Percentiles rank a stretch among this genome's conserved stretches.
Evolutionary conservation across 2,888 invertebrate genomes (phyloP).

Genomic region (Drosophila mettleri): DNA sequence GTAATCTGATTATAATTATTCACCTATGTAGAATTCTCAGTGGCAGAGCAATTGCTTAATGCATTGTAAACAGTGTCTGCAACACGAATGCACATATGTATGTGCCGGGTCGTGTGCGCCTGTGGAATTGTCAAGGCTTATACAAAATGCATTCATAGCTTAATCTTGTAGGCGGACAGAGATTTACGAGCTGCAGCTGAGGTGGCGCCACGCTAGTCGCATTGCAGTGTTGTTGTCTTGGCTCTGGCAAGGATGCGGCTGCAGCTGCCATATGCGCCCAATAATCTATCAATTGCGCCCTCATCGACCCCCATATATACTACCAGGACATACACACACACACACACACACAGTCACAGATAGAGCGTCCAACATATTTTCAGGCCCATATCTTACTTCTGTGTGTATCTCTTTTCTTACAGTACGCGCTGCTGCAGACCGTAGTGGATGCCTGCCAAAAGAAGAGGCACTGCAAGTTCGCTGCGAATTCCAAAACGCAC

Average conservation of each 20-base stretch:
- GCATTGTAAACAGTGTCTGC: slow-evolving; percentile 19
- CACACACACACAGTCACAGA: slow-evolving; percentile 7
- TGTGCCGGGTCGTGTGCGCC: slow-evolving; percentile 28
- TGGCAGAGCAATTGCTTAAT: slow-evolving; percentile 24
- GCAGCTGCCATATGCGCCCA: slow-evolving; percentile 52
- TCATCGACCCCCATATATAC: slow-evolving; percentile 23
- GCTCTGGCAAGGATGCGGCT: slow-evolving; percentile 37
- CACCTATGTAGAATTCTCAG: slow-evolving; percentile 23
- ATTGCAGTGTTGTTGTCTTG: slow-evolving; percentile 25
- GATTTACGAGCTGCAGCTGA: slow-evolving; percentile 54
- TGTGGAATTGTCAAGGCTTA: slow-evolving; percentile 56
- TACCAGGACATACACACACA: slow-evolving; percentile 8
- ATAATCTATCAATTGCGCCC: slow-evolving; percentile 59
- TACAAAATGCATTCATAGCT: slow-evolving; percentile 60
- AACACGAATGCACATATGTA: background rate
- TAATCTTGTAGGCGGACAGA: slow-evolving; percentile 59
- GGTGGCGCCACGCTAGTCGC: slow-evolving; percentile 22
- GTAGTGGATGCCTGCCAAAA: slow-evolving; percentile 97
- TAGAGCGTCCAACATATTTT: slow-evolving; percentile 2
- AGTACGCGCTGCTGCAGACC: slow-evolving; percentile 97
- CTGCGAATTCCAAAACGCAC: slow-evolving; percentile 94
- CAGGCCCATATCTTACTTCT: slow-evolving; percentile 33
- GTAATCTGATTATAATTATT: slow-evolving; percentile 42
- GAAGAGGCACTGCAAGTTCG: slow-evolving; percentile 95
- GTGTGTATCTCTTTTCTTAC: slow-evolving; percentile 60